Evolutionary conservation across 1,140 invertebrate genomes (phyloP), one percentile per base, ranked within the genome.

Genomic region (Ips typographus): DNA sequence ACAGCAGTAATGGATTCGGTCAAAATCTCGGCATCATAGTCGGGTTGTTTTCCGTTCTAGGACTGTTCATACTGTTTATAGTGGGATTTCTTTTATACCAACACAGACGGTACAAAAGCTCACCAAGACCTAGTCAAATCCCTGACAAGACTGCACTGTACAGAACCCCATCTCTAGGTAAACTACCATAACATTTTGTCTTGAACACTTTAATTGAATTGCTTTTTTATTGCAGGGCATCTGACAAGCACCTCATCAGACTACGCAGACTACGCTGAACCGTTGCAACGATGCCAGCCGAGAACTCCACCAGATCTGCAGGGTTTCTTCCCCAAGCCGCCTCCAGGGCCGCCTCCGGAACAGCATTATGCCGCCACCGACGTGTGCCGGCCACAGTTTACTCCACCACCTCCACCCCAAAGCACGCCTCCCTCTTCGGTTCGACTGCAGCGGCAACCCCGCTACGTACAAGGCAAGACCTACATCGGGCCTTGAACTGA

Each of bases 71-170:
- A 72, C 62, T 79, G 8, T 72, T 63, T 5, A 71, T 74, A 40
- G 76, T 76, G 43, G 59, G 66, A 44, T 78, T 74, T 61, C 72
- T 80, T 38, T 72, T 77, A 42, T 71, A 78, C 38, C 76, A 78
- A 65, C 76, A 79, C 52, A 68, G 75, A 42, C 62, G 77, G 40
- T 75, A 76, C 66, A 76, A 77, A 68, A 75, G 75, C 43, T 76
- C 77, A n/a, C 74, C 75, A 22, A 70, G 77, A 49, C 76, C 75
- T 43, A 77, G 77, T 67, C 76, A 78, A 71, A 71, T 79, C 43
- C 78, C 77, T 8, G 78, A 80, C 68, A 80, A 80, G 64, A 71
- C 78, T 6, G 77, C 77, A 55, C 67, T 80, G 51, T 80, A 80
- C 62, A 69, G 75, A 38, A 77, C 77, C 66, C 76, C 77, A 4